Evolutionary conservation across 1,140 invertebrate genomes (phyloP).

Genomic region (Zaprionus davidi): DNA sequence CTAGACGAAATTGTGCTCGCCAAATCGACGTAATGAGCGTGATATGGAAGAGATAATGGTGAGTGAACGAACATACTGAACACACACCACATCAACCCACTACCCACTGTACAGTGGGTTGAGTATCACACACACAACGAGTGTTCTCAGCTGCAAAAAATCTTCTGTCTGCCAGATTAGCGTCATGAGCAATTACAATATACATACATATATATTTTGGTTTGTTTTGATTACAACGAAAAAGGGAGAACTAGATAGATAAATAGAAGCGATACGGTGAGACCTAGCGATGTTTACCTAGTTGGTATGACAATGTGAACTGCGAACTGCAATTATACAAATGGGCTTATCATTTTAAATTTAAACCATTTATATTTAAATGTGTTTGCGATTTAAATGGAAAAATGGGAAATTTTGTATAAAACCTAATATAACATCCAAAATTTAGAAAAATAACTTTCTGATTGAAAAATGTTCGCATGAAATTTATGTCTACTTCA

Average conservation of each 20-base stretch:
- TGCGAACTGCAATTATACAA: background rate
- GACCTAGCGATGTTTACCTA: background rate
- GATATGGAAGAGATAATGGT: slow-evolving; percentile 14
- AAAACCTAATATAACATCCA: too few relatives aligned
- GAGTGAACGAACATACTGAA: background rate
- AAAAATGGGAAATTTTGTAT: too few relatives aligned
- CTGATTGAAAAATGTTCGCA: too few relatives aligned
- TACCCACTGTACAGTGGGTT: background rate
- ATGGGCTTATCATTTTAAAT: background rate
- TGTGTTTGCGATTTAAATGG: too few relatives aligned
- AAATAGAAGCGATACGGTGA: slow-evolving; percentile 14
- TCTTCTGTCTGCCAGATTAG: slow-evolving; percentile 13
- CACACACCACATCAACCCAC: background rate
- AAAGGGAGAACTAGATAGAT: slow-evolving; percentile 10
- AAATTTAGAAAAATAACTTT: too few relatives aligned
- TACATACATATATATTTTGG: background rate
- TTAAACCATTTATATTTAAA: too few relatives aligned
- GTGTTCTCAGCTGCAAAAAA: slow-evolving; percentile 1
- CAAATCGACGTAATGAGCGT: background rate
- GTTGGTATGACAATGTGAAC: too few relatives aligned
- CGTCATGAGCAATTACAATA: slow-evolving; percentile 2
- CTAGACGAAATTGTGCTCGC: slow-evolving; percentile 8
- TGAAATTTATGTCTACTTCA: too few relatives aligned
- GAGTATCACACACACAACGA: background rate
- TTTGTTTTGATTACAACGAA: slow-evolving; percentile 30